Percentiles rank a stretch among this genome's conserved stretches.
Conservation (phyloP, 2,797 vertebrate genomes). For the Lacerta agilis region DNA sequence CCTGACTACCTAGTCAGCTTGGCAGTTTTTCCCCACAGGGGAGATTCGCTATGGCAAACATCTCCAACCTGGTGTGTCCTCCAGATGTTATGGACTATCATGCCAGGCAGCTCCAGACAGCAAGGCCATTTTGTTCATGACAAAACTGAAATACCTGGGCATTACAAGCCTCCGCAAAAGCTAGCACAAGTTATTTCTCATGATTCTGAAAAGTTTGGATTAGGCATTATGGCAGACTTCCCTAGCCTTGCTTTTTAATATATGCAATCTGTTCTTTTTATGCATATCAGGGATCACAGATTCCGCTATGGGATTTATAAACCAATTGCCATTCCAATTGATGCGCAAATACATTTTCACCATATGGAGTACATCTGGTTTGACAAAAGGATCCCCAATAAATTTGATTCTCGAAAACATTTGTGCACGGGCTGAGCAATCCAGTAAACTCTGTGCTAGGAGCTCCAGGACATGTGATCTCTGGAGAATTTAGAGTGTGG, state of each 20-base stretch:
- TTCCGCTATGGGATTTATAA: not conserved
- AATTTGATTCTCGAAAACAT: not conserved
- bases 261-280: not conserved
- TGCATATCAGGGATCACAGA: not conserved
- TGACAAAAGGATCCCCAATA: not conserved
- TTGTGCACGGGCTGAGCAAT: not conserved
- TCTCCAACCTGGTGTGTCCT: no score
- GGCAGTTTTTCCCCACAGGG: not conserved
- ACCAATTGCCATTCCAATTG: not conserved
- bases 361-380: not conserved
- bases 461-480: not conserved
- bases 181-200: not conserved
- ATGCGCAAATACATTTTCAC: not conserved
- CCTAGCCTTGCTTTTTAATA: not conserved
- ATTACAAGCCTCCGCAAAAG: constrained; percentile 1
- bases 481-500: no score
- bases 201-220: not conserved
- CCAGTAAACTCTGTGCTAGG: not conserved
- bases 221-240: not conserved
- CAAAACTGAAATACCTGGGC: not conserved
- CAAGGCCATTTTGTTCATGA: no score
- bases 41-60: no score
- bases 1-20: not conserved
- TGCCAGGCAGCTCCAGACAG: no score
- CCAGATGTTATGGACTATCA: no score